These are phyloP conservation scores for Brachyhypopomus occidentalis DNA, from an alignment of 2,113 vertebrate genomes.

Conservation along the genomic window DNA sequence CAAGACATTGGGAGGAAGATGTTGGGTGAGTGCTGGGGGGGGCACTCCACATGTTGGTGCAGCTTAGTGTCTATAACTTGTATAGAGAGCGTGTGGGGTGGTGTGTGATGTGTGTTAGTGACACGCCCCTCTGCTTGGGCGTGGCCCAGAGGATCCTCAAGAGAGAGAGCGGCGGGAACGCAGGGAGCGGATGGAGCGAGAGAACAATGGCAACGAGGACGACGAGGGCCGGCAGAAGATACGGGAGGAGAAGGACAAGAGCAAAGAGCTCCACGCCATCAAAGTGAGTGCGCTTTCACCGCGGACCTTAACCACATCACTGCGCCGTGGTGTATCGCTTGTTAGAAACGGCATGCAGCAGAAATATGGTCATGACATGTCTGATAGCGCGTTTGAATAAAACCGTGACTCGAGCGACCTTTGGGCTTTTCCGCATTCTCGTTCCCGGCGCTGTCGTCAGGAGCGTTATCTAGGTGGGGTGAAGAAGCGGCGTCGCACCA, in stretches of 20 bases:
- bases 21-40: slow-evolving; percentile 78
- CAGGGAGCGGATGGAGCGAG: slow-evolving; percentile 91
- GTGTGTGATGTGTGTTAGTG: background rate
- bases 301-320: background rate
- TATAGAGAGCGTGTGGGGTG: too few relatives aligned
- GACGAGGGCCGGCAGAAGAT: slow-evolving; percentile 94
- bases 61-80: too few relatives aligned
- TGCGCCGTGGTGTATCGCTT: too few relatives aligned
- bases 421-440: too few relatives aligned
- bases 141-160: slow-evolving; percentile 89
- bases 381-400: background rate
- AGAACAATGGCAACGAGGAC: slow-evolving; percentile 92
- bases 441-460: slow-evolving; percentile 64
- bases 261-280: slow-evolving; percentile 94
- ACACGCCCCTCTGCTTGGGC: background rate
- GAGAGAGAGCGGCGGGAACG: slow-evolving; percentile 91
- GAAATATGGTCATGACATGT: too few relatives aligned
- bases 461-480: slow-evolving; percentile 93
- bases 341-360: background rate
- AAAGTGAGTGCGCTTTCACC: slow-evolving; percentile 74
- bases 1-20: slow-evolving; percentile 97
- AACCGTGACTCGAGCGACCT: background rate
- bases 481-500: slow-evolving; percentile 91
- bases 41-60: too few relatives aligned
- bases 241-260: slow-evolving; percentile 95